These are phyloP conservation scores for Pterocles orientalis DNA, from an alignment of 2,113 vertebrate species.

Conservation along the genomic window DNA sequence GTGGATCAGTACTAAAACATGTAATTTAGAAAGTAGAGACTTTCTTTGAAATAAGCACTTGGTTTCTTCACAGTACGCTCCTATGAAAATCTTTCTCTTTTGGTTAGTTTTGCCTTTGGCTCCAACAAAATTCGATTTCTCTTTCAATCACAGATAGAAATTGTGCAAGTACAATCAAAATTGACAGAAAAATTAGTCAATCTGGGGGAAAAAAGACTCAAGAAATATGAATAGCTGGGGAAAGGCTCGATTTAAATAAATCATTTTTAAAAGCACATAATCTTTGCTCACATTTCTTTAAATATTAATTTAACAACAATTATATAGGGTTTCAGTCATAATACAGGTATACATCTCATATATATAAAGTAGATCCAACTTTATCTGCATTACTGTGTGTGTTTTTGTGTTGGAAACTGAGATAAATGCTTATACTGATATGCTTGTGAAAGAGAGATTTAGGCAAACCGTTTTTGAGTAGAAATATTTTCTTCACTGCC, in stretches of 20 bases:
- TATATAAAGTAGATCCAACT: neutral
- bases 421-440: neutral
- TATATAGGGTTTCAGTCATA: neutral
- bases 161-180: neutral
- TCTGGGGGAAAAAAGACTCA: neutral
- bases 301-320: neutral
- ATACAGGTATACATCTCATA: neutral
- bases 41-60: neutral
- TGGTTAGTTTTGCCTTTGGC: neutral
- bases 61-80: fast-evolving
- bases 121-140: neutral
- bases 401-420: neutral
- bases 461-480: neutral
- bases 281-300: neutral
- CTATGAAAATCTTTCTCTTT: neutral
- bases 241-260: neutral
- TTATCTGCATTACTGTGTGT: neutral
- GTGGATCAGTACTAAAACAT: neutral
- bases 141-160: neutral
- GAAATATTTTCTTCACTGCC: neutral
- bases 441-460: neutral
- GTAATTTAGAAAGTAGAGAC: neutral
- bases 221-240: neutral
- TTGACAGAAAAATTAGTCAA: neutral
- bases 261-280: neutral